Base-by-base conservation (phyloP, 2,888 invertebrate species). In the Epinotia nisella region DNA sequence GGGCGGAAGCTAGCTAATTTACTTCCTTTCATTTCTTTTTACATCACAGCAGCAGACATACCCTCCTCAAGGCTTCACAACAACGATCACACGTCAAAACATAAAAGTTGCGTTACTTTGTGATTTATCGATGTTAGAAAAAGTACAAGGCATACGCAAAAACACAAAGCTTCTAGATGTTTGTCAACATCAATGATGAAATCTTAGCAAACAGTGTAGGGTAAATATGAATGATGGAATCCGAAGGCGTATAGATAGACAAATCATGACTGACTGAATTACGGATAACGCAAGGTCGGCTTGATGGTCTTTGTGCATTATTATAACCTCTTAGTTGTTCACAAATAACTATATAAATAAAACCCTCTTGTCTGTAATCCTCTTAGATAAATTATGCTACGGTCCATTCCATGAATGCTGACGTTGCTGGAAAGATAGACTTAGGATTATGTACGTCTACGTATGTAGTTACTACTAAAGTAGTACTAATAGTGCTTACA, bases 101-200 rank as follows among this genome's bases (percentile, higher is more conserved):
- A 67, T 61, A 72, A 71, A 72, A 67, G 60, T 72, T 72, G 2
- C 67, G 71, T 17, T 45, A 61, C 55, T 55, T 17, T 13, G 35
- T 61, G 71, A 72, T 67, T 67, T 61, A 72, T 72, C 71, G 55
- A 29, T 56, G 66, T 72, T 72, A 41, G 45, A 53, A 67, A 73
- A 73, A 68, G 68, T 62, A 58, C 19, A 72, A 67, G 55, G 45
- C 67, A 67, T 56, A 71, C 45, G 55, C 13, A 58, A 55, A 61
- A 62, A 41, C 61, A 56, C 49, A 64, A 73, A 56, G 62, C 51
- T 56, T 62, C 35, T 39, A 58, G 19, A 9, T 73, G 53, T 73
- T 73, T 64, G 69, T 64, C 64, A 68, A 73, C 73, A 73, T 73
- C 73, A 68, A 69, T 73, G 68, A 69, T 41, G 62, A 64, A 68